These are phyloP conservation scores for Gortyna flavago DNA, from an alignment of 2,888 invertebrate species.

Conservation along the genomic window DNA sequence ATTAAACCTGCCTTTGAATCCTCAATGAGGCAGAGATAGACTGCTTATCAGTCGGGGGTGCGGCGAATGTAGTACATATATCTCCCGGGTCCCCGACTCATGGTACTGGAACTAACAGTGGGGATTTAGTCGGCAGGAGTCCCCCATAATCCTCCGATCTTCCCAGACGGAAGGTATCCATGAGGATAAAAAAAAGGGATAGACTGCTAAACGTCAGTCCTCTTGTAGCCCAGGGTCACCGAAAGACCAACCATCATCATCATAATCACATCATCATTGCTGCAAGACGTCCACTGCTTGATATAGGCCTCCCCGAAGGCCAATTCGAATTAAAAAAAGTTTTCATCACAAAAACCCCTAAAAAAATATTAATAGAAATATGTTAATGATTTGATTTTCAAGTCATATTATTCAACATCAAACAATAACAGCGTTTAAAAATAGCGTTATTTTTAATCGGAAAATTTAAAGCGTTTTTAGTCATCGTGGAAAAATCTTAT, in stretches of 20 bases:
- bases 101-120: no score
- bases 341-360: neutral
- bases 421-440: neutral
- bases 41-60: neutral
- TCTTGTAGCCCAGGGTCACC: neutral
- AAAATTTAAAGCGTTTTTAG: neutral
- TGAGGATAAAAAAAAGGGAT: neutral
- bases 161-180: no score
- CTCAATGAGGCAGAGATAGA: neutral
- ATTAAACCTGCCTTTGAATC: neutral
- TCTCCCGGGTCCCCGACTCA: no score
- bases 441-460: conserved; percentile 7
- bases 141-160: no score
- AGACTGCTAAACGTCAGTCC: neutral
- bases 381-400: neutral
- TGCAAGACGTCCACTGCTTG: neutral
- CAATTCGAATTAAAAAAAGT: neutral
- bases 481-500: neutral
- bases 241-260: neutral
- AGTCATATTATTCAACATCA: no score
- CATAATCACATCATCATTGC: neutral
- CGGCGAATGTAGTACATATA: no score
- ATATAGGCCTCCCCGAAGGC: neutral
- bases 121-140: no score
- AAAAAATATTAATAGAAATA: neutral